These are phyloP conservation scores for Oreochromis mossambicus DNA, from an alignment of 2,797 vertebrate genomes.

Conservation along the genomic window DNA sequence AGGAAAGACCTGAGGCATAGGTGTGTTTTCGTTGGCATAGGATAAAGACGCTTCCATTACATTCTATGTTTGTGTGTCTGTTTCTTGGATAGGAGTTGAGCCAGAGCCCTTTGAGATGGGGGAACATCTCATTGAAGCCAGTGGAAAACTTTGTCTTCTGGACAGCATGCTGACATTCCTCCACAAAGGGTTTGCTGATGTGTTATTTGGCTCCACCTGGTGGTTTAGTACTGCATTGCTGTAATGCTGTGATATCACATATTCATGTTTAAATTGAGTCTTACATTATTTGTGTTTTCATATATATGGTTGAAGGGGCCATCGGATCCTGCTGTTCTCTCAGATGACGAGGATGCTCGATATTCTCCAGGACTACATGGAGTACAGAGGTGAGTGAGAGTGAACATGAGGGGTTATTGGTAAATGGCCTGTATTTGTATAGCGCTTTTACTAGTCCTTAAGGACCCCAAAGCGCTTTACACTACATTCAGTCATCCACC, in stretches of 20 bases:
- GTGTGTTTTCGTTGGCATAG: not conserved
- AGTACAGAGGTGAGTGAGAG: conserved; percentile 81
- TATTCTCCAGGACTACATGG: conserved; percentile 93
- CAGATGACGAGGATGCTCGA: conserved; percentile 93
- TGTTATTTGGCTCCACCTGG: conserved; percentile 14
- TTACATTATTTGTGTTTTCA: not conserved
- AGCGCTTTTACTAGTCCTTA: no score
- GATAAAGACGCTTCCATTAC: not conserved
- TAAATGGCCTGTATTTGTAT: no score
- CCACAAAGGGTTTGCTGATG: conserved; percentile 71
- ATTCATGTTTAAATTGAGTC: not conserved
- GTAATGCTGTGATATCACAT: not conserved
- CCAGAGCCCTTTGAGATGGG: conserved; percentile 95
- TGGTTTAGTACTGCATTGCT: not conserved
- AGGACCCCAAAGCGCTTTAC: no score
- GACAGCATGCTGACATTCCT: conserved; percentile 84
- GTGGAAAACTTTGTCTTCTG: conserved; percentile 88
- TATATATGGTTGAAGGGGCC: conserved; percentile 74
- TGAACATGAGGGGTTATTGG: not conserved
- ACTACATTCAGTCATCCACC: no score
- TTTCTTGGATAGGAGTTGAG: conserved; percentile 80
- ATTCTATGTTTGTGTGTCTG: not conserved
- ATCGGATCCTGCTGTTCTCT: conserved; percentile 89
- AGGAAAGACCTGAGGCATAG: not conserved
- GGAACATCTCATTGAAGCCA: conserved; percentile 89